Base-by-base conservation (phyloP, 2,113 vertebrate species). In the Coregonus clupeaformis region DNA sequence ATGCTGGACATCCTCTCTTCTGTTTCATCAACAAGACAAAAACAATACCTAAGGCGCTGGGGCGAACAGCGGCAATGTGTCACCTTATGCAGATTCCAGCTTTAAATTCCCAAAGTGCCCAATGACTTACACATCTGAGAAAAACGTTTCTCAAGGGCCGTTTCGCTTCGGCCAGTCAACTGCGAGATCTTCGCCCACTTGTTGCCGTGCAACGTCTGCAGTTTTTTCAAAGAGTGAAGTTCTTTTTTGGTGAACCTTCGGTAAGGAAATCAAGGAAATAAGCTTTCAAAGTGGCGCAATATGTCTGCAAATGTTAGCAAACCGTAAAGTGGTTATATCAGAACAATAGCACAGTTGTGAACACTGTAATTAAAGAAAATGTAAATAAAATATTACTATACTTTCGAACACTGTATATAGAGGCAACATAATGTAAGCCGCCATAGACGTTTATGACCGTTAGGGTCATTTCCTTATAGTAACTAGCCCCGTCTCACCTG, bases 181-280 rank as follows among this genome's bases (percentile, higher is more conserved):
- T 79, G 32, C 7, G 87, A 82, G 72, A 88, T 86, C 79, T 60
- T 74, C 57, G 57, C 67, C 87, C 87, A 88, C 11, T 81, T 73
- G 67, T 63, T 80, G 30, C 87, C 85, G 65, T 85, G 45, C 68
- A 80, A 24, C 25, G 16, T 72, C 3, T 86, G 77, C 7, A 75
- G 22, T 45, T 82, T 80, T 9, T 27, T 27, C 45, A 88, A 27
- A 0, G 1, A 0, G 20, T 79, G 36, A 25, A 83, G 16, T 57
- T 88, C 87, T 1, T 65, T 62, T 11, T 77, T 20, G 2, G 85
- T 42, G 72, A 82, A 88, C 62, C 87, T 88, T 76, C 9, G 62
- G 25, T 22, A 24, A 24, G 9, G 62, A 24, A 16, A 6, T 30
- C 12, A 66, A n/a, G 57, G 62, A 7, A n/a, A 36, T 42, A 72